phyloP scores from a whole-genome alignment of 2,888 invertebrate genomes.

The Xestoiulus laeticollis region DNA sequence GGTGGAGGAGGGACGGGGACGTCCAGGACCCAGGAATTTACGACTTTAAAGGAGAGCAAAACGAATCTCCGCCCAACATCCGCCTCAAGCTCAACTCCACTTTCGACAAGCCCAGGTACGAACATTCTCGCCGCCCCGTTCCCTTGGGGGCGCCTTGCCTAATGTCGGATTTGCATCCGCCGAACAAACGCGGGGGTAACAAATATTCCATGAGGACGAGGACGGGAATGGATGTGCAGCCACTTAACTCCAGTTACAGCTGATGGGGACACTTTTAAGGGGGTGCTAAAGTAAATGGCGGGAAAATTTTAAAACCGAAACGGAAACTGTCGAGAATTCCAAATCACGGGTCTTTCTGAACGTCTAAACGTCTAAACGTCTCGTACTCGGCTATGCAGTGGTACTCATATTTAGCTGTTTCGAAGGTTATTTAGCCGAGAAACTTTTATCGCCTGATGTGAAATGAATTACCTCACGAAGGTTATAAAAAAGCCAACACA shows the following conservation, averaged over 20 bases:
- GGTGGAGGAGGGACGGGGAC: conserved; percentile 55
- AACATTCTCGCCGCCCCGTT: neutral
- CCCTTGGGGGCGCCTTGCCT: neutral
- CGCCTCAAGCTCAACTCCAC: conserved; percentile 45
- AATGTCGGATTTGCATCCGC: neutral
- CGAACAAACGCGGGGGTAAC: conserved; percentile 22
- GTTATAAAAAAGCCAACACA: too few species aligned
- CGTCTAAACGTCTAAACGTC: neutral
- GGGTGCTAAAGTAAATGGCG: neutral
- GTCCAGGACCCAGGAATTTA: conserved; percentile 12
- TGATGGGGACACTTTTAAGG: neutral
- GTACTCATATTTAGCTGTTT: too few species aligned
- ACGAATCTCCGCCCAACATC: conserved; percentile 50
- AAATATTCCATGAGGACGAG: conserved; percentile 50
- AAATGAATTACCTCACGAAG: too few species aligned
- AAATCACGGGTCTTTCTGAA: neutral
- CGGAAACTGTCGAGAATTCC: neutral
- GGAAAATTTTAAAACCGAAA: neutral
- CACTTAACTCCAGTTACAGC: conserved; percentile 8
- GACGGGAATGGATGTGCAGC: conserved; percentile 24
- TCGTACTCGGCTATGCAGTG: neutral
- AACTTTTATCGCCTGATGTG: too few species aligned
- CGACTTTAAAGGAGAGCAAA: conserved; percentile 47
- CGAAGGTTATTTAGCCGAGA: too few species aligned
- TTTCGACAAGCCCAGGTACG: neutral